A percentile compares a stretch with the other conserved stretches of the same genome.
Evolutionary conservation across 2,797 vertebrate species (phyloP).

Genomic region (Periparus ater): DNA sequence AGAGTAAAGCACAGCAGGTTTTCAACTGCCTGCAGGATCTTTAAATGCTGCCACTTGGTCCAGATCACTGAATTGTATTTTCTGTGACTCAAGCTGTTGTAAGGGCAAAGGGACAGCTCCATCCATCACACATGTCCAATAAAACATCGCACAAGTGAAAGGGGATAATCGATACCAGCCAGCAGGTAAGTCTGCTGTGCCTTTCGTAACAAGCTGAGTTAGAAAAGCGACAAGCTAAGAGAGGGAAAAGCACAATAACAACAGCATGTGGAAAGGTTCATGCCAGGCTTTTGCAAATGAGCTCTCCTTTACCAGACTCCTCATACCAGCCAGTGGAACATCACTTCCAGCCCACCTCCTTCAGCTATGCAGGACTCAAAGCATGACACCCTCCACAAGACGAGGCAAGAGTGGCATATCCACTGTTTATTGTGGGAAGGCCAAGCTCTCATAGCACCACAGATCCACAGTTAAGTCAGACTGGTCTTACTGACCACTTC

Average conservation of each 20-base stretch:
- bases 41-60: not conserved
- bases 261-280: not conserved
- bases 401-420: not conserved
- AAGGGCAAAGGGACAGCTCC: not conserved
- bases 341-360: not conserved
- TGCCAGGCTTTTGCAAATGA: not conserved
- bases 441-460: not conserved
- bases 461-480: not conserved
- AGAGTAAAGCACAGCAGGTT: not conserved
- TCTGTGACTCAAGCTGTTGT: not conserved
- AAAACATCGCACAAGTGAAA: not conserved
- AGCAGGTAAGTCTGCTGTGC: not conserved
- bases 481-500: not conserved
- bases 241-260: not conserved
- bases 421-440: not conserved
- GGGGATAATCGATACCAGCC: not conserved
- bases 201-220: not conserved
- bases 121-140: not conserved
- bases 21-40: not conserved
- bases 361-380: not conserved
- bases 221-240: not conserved
- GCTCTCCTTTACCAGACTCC: not conserved
- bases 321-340: not conserved
- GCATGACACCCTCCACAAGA: not conserved
- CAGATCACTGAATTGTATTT: not conserved